phyloP scores from a whole-genome alignment of 2,888 invertebrate genomes.

The Macrostomum cliftonense region DNA sequence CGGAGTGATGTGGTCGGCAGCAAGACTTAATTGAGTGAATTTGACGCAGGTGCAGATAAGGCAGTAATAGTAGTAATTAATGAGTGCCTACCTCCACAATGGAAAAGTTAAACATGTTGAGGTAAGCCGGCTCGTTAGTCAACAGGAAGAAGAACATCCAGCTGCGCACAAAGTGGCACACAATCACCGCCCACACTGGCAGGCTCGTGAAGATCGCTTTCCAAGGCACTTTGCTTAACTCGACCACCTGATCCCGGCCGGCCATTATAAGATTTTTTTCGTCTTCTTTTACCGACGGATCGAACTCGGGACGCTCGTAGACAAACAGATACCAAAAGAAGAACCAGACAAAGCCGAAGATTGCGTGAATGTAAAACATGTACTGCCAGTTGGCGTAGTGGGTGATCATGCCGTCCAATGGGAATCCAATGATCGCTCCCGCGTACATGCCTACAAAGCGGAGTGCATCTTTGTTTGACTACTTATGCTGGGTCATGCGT shows the following conservation, averaged over 20 bases:
- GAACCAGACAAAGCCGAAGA: conserved; percentile 25
- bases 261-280: conserved; percentile 14
- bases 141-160: conserved; percentile 30
- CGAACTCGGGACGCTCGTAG: conserved; percentile 24
- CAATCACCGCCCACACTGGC: conserved; percentile 25
- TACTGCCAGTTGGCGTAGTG: conserved; percentile 29
- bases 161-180: conserved; percentile 28
- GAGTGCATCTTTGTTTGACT: neutral
- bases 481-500: no score
- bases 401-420: conserved; percentile 25
- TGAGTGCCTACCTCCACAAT: conserved; percentile 22
- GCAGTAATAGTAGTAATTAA: neutral
- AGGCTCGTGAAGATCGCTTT: conserved; percentile 23
- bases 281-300: conserved; percentile 21
- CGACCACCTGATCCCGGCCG: conserved; percentile 4
- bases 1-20: neutral
- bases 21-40: no score
- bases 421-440: conserved; percentile 29
- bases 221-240: conserved; percentile 28
- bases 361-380: conserved; percentile 27
- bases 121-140: conserved; percentile 31
- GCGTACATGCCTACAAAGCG: conserved; percentile 22
- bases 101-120: conserved; percentile 27
- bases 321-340: conserved; percentile 20
- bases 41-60: neutral